Evolutionary conservation across 2,888 invertebrate genomes (phyloP), one percentile per base, ranked within the genome.

Genomic region (Lasiommata megera): DNA sequence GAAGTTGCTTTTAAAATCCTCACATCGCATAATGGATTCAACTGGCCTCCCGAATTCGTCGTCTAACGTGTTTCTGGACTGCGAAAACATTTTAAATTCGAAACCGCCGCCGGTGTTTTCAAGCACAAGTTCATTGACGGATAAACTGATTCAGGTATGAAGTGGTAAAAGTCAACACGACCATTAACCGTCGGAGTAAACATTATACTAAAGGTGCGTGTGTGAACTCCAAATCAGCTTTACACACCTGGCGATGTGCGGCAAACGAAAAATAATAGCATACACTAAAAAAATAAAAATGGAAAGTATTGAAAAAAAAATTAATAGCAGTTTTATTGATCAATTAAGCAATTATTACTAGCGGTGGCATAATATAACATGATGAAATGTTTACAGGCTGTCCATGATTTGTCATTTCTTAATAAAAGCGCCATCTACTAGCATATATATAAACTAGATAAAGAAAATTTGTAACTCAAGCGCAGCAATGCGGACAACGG

Each of bases 1-100:
- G 62, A 90, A 90, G 71, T 88, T 89, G 64, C 89, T 90, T 64
- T 90, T 90, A 66, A 90, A 90, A 68, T 90, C 87, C 64, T 88
- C 88, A 70, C 88, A 88, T 68, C 80, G 79, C 89, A 90, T 90
- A 62, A 90, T 87, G 14, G 88, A 84, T 74, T 90, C 89, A 51
- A 89, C 88, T 46, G 90, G 84, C 65, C 74, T 79, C 61, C 78
- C 79, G 64, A 88, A 88, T 71, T 81, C 86, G 52, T 82, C 82
- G 57, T 77, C 82, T 41, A 47, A 70, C 70, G 48, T 65, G 72
- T 80, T 73, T 63, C 70, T 62, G 43, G 73, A 67, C 66, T 77
- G 75, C 70, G 80, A 80, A 62, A 79, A 77, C 84, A 84, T 84
- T 64, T 66, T 79, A 62, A 56, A 65, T 70, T 72, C 60, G 63